Evolutionary conservation across 2,113 vertebrate species (phyloP), one percentile per base, ranked within the genome.

Genomic region (Aphelocoma coerulescens): DNA sequence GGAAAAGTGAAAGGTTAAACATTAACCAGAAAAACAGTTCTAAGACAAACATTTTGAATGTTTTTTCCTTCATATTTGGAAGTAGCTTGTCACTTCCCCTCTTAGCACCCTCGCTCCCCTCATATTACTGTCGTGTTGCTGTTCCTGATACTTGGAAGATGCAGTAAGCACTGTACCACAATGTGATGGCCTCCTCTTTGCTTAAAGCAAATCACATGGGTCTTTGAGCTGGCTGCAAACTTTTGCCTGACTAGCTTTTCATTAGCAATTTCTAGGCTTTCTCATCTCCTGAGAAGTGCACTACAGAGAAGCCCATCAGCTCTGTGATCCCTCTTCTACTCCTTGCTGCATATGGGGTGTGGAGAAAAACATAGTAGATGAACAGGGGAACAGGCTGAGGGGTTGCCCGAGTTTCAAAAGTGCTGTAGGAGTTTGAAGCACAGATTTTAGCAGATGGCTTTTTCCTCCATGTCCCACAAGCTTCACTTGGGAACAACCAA

Each of bases 11-110:
- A 94, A 96, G 74, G 88, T 97, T 97, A 97, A 97, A 89, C 75
- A 96, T 98, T 98, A 98, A 97, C 88, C 65, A 93, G 89, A 97
- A 97, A 95, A 97, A 96, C 81, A 91, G 94, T 91, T 96, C 93
- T 91, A 97, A 98, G 97, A 97, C 94, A 98, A 98, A 98, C 89
- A 97, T 62, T 92, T 94, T 88, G 68, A 97, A 88, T 91, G 85
- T 92, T 97, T 97, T 93, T 83, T 88, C 63, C 88, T 85, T 93
- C 73, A 71, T 58, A 82, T 95, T 96, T 84, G 76, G 91, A 96
- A 97, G 55, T 33, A 92, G 67, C 75, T 57, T 80, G 65, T 79
- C 88, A 63, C 43, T 88, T 83, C 77, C 86, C 71, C 73, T 93
- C 76, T 30, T 52, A 44, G 61, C 54, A 75, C 79, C 46, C 69